Conservation (phyloP, 2,113 vertebrate species). For the Enhydra lutris region DNA sequence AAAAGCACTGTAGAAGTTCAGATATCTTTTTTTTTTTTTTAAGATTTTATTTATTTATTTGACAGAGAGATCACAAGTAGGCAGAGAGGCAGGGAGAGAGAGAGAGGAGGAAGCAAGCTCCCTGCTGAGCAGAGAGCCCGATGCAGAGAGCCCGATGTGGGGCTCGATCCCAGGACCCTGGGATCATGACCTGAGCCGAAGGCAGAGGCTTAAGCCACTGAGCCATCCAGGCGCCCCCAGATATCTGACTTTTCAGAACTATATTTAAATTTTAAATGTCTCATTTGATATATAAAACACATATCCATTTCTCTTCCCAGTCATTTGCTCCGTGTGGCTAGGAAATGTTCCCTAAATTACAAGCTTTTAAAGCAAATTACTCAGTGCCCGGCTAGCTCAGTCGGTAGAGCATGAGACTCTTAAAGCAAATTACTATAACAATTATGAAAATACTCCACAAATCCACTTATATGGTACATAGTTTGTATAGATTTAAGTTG, state of each 20-base stretch:
- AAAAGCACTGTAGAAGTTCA: constrained; percentile 5
- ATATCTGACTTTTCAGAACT: constrained; percentile 29
- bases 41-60: too few relatives aligned
- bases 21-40: background rate
- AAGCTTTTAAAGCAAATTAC: background rate
- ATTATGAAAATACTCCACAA: background rate
- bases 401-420: constrained; percentile 83
- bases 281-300: background rate
- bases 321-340: background rate
- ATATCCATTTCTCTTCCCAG: background rate
- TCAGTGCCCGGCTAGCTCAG: constrained; percentile 74
- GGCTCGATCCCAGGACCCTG: too few relatives aligned
- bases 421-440: constrained; percentile 62
- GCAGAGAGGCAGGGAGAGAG: too few relatives aligned
- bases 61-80: too few relatives aligned
- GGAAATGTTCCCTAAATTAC: background rate
- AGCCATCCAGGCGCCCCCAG: background rate
- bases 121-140: too few relatives aligned
- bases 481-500: constrained; percentile 33
- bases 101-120: too few relatives aligned
- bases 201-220: too few relatives aligned
- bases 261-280: constrained; percentile 16
- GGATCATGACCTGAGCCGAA: too few relatives aligned
- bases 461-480: background rate
- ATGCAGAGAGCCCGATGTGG: too few relatives aligned